Evolutionary conservation across 2,113 vertebrate species (phyloP).

Genomic region (Meleagris gallopavo): DNA sequence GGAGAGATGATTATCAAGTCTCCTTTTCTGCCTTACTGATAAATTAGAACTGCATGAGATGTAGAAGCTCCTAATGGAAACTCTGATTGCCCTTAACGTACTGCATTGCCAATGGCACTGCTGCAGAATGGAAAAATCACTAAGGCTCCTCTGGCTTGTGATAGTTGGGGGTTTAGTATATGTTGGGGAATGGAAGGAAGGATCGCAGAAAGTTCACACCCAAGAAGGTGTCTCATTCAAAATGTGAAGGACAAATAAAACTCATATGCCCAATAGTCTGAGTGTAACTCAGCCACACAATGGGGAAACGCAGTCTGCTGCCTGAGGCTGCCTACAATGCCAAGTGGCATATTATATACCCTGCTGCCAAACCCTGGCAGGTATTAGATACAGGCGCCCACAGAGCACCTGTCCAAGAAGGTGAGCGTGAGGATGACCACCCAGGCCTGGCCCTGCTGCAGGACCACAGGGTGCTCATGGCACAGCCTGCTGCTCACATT

Average conservation of each 20-base stretch:
- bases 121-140: slow-evolving; percentile 65
- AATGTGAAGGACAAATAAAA: slow-evolving; percentile 21
- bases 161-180: neutral
- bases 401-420: slow-evolving; percentile 52
- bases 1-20: slow-evolving; percentile 1
- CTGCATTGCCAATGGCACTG: slow-evolving; percentile 41
- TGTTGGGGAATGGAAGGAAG: slow-evolving; percentile 8
- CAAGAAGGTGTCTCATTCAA: neutral
- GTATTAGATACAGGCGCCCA: slow-evolving; percentile 22
- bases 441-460: neutral
- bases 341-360: neutral
- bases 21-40: slow-evolving; percentile 2
- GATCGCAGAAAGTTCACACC: neutral
- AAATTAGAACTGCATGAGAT: slow-evolving; percentile 32
- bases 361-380: slow-evolving; percentile 55
- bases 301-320: slow-evolving; percentile 41
- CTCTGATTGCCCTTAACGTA: slow-evolving; percentile 51
- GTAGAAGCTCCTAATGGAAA: slow-evolving; percentile 56
- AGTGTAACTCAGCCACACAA: neutral
- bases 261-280: neutral
- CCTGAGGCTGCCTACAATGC: slow-evolving; percentile 6
- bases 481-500: neutral
- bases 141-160: slow-evolving; percentile 3
- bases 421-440: neutral
- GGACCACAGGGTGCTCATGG: neutral